Evolutionary conservation across 2,797 vertebrate genomes (phyloP).

Genomic region (Rhabdophis nuchalis): DNA sequence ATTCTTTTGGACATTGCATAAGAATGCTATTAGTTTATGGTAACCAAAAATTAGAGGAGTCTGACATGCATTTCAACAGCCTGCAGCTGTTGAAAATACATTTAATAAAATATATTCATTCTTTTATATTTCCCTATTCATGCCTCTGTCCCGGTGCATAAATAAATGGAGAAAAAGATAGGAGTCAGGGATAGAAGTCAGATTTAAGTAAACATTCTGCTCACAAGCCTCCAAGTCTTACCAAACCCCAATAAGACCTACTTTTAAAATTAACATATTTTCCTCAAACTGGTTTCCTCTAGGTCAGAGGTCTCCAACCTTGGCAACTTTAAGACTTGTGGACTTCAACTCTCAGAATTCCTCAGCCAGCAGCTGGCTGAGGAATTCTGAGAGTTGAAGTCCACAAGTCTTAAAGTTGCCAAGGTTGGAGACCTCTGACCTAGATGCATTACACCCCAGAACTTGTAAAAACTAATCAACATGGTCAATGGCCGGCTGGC

Average conservation of each 20-base stretch:
- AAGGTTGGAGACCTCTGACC: too few species aligned
- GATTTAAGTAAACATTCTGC: neutral
- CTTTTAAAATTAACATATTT: neutral
- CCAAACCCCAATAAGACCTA: neutral
- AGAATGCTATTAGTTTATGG: neutral
- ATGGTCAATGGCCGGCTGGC: neutral
- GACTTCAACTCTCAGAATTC: too few species aligned
- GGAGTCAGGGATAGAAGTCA: neutral
- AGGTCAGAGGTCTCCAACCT: too few species aligned
- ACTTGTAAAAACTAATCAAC: neutral
- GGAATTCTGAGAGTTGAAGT: too few species aligned
- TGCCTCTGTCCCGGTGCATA: neutral
- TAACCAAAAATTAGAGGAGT: neutral
- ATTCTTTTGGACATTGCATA: neutral
- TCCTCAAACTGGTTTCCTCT: neutral
- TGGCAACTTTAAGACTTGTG: too few species aligned
- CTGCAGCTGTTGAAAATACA: too few species aligned
- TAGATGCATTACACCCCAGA: neutral
- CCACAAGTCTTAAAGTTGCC: too few species aligned
- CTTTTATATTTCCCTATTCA: neutral
- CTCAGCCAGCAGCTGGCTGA: too few species aligned
- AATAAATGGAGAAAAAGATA: neutral
- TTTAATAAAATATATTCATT: neutral
- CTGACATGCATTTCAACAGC: too few species aligned
- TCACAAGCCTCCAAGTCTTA: neutral